Conservation (phyloP, 2,797 vertebrate species). For the Enteromius paludinosus region DNA sequence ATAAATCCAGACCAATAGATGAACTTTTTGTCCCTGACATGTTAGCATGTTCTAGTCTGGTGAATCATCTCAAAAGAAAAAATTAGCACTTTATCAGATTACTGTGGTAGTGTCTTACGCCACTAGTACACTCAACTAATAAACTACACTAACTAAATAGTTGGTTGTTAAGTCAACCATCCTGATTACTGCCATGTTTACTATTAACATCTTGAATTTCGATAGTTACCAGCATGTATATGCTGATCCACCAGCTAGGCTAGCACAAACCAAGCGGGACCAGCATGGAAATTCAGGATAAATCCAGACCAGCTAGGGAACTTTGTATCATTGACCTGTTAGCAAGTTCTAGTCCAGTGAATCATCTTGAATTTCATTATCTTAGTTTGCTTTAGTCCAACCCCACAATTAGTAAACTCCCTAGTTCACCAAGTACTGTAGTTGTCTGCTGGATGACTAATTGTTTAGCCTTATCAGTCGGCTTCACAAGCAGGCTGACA, state of each 20-base stretch:
- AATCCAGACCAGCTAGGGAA: not conserved
- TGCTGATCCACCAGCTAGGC: not conserved
- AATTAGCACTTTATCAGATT: not conserved
- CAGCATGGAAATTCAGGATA: not conserved
- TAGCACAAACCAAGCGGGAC: not conserved
- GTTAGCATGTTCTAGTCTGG: not conserved
- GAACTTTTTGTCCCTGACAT: not conserved
- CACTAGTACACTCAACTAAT: not conserved
- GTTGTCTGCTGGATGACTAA: not conserved
- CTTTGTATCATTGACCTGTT: too few species aligned
- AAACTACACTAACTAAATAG: not conserved
- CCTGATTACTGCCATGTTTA: too few species aligned
- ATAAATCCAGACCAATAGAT: too few species aligned
- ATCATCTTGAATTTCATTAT: too few species aligned
- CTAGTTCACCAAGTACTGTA: not conserved
- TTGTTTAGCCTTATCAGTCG: not conserved
- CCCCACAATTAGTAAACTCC: not conserved
- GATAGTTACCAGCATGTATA: not conserved
- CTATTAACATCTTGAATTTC: not conserved
- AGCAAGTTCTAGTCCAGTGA: too few species aligned
- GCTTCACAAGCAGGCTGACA: not conserved
- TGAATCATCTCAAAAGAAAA: not conserved
- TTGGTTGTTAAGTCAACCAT: not conserved
- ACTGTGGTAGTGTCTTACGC: not conserved
- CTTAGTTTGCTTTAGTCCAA: not conserved